phyloP scores from a whole-genome alignment of 1,140 invertebrate genomes.

The Melanaphis sacchari region DNA sequence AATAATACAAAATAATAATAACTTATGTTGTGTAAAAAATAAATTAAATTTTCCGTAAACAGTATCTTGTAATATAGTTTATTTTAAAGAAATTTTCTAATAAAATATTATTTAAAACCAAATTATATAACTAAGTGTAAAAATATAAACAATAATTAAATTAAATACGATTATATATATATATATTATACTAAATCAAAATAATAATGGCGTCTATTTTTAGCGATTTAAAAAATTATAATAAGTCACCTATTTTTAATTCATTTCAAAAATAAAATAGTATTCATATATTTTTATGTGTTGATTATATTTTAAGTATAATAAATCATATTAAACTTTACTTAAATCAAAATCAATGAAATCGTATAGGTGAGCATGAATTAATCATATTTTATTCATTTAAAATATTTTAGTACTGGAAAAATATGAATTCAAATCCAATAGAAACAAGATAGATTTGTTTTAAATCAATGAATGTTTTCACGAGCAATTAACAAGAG shows the following conservation, averaged over 20 bases:
- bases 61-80: neutral
- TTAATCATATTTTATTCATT: neutral
- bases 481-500: neutral
- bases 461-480: neutral
- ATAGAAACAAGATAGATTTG: neutral
- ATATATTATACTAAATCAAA: neutral
- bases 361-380: neutral
- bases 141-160: neutral
- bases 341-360: neutral
- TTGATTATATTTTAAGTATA: neutral
- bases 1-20: too few relatives aligned
- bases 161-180: neutral
- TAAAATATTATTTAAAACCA: neutral
- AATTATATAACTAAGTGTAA: neutral
- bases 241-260: neutral
- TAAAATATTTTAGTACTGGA: neutral
- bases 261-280: neutral
- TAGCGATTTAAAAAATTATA: neutral
- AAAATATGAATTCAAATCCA: neutral
- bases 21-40: neutral
- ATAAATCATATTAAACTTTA: neutral
- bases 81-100: neutral
- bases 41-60: too few relatives aligned
- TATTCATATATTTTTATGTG: neutral
- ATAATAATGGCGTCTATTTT: neutral